Conservation (phyloP, 2,888 invertebrate species). For the Leucoptera coffeella region DNA sequence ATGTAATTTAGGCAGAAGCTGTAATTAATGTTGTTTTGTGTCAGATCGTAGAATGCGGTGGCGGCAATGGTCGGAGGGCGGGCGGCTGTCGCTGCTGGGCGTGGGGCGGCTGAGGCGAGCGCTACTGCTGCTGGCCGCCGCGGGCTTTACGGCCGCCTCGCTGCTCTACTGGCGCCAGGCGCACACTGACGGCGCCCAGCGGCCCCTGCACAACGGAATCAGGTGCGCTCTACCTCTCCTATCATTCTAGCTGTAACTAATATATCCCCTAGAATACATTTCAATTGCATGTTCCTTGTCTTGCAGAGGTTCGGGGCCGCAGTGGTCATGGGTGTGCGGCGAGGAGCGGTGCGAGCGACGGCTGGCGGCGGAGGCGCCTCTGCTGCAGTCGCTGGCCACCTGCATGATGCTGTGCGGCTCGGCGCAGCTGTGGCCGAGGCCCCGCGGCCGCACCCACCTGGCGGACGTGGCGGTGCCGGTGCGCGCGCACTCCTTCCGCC, state of each 20-base stretch:
- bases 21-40: too few species aligned
- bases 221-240: too few species aligned
- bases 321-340: conserved; percentile 75
- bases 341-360: conserved; percentile 63
- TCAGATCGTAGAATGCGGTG: too few species aligned
- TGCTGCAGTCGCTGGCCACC: conserved; percentile 59
- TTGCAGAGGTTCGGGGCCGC: conserved; percentile 45
- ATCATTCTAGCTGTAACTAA: too few species aligned
- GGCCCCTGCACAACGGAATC: conserved; percentile 24
- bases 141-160: conserved; percentile 49
- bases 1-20: too few species aligned
- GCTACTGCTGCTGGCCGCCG: conserved; percentile 46
- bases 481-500: conserved; percentile 40
- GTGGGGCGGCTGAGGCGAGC: conserved; percentile 51
- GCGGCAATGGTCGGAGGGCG: too few species aligned
- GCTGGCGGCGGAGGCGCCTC: conserved; percentile 22
- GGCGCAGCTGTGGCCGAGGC: conserved; percentile 73
- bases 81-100: conserved; percentile 46
- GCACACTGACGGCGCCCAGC: conserved; percentile 25
- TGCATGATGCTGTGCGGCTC: conserved; percentile 76
- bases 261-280: too few species aligned
- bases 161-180: conserved; percentile 59
- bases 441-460: conserved; percentile 64
- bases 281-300: too few species aligned
- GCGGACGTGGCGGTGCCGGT: conserved; percentile 60